These are phyloP conservation scores for Betta splendens DNA, from an alignment of 2,797 vertebrate species.

Conservation along the genomic window DNA sequence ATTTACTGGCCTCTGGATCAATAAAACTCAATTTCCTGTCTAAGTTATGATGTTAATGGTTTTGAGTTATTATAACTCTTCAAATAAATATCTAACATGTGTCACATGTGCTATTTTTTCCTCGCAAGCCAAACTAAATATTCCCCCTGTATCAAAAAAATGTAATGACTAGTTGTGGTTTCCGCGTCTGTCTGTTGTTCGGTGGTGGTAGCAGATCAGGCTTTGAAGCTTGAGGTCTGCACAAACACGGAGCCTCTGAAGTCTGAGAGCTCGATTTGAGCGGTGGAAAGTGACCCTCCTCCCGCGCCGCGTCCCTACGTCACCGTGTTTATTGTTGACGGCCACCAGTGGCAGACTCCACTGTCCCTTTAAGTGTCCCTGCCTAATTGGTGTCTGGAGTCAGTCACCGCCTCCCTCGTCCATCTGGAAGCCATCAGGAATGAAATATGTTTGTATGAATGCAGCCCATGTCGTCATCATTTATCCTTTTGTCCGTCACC, in stretches of 20 bases:
- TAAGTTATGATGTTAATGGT: slow-evolving; percentile 25
- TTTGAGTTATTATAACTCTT: slow-evolving; percentile 9
- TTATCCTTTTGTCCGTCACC: slow-evolving; percentile 30
- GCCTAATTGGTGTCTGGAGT: slow-evolving; percentile 53
- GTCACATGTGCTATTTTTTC: slow-evolving; percentile 8
- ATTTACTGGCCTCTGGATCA: slow-evolving; percentile 18
- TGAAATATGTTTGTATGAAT: slow-evolving; percentile 53
- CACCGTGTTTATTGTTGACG: slow-evolving; percentile 33
- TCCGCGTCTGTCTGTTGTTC: background rate
- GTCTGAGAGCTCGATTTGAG: slow-evolving; percentile 16
- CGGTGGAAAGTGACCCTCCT: slow-evolving; percentile 19
- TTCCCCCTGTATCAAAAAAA: background rate
- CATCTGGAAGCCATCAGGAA: slow-evolving; percentile 73
- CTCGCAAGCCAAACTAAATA: background rate
- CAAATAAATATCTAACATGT: slow-evolving; percentile 47
- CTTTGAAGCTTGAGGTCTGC: slow-evolving; percentile 32
- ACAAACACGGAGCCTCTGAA: slow-evolving; percentile 42
- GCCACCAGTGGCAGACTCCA: slow-evolving; percentile 29
- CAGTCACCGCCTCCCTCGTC: slow-evolving; percentile 51
- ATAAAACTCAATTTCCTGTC: slow-evolving; percentile 18
- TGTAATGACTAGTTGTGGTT: background rate
- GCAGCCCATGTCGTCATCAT: slow-evolving; percentile 26
- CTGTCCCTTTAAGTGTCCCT: slow-evolving; percentile 46
- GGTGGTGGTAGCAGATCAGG: background rate
- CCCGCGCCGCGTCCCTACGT: slow-evolving; percentile 27